These are phyloP conservation scores for Argyrosomus regius DNA, from an alignment of 2,797 vertebrate species.

Conservation along the genomic window DNA sequence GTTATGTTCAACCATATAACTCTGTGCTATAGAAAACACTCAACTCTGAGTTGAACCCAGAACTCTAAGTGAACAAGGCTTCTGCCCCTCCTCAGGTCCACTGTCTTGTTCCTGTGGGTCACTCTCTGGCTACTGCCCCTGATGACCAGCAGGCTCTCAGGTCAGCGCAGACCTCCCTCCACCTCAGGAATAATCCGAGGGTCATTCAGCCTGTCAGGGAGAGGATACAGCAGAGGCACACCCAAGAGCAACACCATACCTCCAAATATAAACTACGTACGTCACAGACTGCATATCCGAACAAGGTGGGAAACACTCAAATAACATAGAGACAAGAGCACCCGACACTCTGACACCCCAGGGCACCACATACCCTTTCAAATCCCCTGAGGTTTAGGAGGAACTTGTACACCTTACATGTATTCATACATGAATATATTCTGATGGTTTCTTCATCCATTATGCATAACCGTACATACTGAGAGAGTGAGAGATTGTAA, in stretches of 20 bases:
- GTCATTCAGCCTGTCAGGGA: slow-evolving; percentile 35
- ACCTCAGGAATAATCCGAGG: slow-evolving; percentile 33
- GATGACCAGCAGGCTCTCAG: slow-evolving; percentile 8
- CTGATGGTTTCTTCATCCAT: too few species aligned
- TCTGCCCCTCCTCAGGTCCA: background rate
- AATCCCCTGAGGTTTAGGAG: too few species aligned
- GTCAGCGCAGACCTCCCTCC: background rate
- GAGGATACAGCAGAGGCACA: slow-evolving; percentile 28
- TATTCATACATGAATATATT: too few species aligned
- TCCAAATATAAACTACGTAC: slow-evolving; percentile 41
- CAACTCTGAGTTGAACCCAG: slow-evolving; percentile 9
- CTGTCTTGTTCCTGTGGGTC: background rate
- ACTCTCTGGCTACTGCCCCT: background rate
- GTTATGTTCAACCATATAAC: background rate
- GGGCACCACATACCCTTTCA: background rate
- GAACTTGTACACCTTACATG: too few species aligned
- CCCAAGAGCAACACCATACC: slow-evolving; percentile 3
- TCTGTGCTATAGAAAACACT: slow-evolving; percentile 18
- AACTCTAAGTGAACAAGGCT: background rate
- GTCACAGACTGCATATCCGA: background rate
- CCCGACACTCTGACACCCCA: background rate
- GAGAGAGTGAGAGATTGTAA: too few species aligned
- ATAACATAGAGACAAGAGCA: background rate
- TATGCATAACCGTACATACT: too few species aligned
- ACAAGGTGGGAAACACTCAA: background rate